phyloP scores from a whole-genome alignment of 2,797 vertebrate genomes.

The Myiothlypis coronata region DNA sequence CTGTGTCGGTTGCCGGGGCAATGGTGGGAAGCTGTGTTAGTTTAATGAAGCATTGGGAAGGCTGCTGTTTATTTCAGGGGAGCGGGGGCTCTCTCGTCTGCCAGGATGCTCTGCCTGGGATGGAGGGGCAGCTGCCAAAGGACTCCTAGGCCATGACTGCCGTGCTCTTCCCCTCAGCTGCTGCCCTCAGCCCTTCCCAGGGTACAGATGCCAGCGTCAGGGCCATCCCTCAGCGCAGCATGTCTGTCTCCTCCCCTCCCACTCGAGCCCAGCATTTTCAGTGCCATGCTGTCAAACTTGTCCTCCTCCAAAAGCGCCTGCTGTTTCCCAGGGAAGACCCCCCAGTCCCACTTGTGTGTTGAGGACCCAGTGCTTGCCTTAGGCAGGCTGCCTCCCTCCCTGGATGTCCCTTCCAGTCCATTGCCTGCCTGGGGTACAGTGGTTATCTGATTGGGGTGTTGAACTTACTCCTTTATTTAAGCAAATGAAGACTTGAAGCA shows the following conservation, averaged over 20 bases:
- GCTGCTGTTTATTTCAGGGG: conserved; percentile 46
- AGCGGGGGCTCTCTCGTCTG: neutral
- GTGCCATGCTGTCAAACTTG: neutral
- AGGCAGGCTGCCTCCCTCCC: neutral
- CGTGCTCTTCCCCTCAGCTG: neutral
- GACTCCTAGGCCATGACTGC: neutral
- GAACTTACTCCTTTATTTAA: neutral
- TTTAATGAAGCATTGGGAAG: conserved; percentile 63
- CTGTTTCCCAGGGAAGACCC: neutral
- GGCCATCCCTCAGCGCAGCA: neutral
- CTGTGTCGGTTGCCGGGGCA: conserved; percentile 56
- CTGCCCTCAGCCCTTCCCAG: neutral
- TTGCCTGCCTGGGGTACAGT: rapidly evolving
- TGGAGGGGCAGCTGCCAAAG: neutral
- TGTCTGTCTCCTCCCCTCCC: neutral
- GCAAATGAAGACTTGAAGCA: conserved; percentile 18
- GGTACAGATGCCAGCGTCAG: rapidly evolving
- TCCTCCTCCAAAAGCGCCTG: rapidly evolving
- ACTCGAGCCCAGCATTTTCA: rapidly evolving
- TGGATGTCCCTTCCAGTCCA: neutral
- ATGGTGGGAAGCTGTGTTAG: conserved; percentile 56
- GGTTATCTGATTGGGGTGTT: neutral
- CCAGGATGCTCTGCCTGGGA: neutral
- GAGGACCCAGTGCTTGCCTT: rapidly evolving
- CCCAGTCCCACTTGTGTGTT: rapidly evolving